Conservation (phyloP, 2,797 vertebrate genomes). For the Staurois parvus region DNA sequence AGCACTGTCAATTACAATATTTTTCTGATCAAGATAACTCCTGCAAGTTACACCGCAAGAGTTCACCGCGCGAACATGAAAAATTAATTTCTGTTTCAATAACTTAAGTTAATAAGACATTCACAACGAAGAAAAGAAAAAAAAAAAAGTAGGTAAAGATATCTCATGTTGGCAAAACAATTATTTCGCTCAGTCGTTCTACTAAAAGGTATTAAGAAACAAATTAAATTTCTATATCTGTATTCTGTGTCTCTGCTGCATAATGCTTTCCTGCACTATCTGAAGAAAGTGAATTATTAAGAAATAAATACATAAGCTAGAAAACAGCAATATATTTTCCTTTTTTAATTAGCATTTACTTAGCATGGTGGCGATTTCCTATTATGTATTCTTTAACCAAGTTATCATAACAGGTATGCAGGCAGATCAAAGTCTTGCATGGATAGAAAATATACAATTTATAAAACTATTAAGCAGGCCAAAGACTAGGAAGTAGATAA, state of each 20-base stretch:
- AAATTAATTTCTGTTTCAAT: conserved; percentile 51
- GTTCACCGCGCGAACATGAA: conserved; percentile 16
- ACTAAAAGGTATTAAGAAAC: conserved; percentile 41
- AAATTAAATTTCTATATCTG: conserved; percentile 52
- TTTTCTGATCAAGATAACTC: conserved; percentile 29
- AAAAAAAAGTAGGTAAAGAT: conserved; percentile 44
- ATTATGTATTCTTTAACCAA: not conserved
- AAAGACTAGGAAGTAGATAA: no score
- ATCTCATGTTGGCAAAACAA: conserved; percentile 53
- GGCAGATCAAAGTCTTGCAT: no score
- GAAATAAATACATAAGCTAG: conserved; percentile 9
- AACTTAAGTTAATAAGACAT: conserved; percentile 31
- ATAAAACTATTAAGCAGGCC: no score
- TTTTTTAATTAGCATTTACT: conserved; percentile 4
- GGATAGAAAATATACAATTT: no score
- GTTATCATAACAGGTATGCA: no score
- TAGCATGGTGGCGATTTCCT: not conserved
- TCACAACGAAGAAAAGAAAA: not conserved
- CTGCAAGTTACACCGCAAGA: conserved; percentile 13
- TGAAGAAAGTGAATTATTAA: not conserved
- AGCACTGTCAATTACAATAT: conserved; percentile 10
- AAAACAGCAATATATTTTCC: not conserved
- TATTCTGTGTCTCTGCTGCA: conserved; percentile 21
- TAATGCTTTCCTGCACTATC: conserved; percentile 16
- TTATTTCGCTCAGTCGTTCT: conserved; percentile 47